A percentile compares a stretch with the other conserved stretches of the same genome.
Conservation (phyloP, 2,797 vertebrate genomes). For the Syngnathus rostellatus region DNA sequence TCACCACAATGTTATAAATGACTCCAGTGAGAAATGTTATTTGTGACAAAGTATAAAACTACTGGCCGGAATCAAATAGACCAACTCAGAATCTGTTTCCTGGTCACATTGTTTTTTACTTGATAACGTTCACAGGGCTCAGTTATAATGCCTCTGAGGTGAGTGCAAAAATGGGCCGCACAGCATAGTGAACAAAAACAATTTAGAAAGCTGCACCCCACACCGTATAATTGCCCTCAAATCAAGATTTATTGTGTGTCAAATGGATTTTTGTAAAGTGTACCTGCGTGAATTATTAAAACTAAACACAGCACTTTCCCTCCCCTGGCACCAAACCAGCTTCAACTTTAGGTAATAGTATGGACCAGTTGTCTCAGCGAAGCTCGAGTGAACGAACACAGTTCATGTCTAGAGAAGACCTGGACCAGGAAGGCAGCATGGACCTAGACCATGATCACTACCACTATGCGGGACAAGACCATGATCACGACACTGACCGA, state of each 20-base stretch:
- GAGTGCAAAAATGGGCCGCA: background rate
- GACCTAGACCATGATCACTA: constrained; percentile 71
- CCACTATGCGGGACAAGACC: constrained; percentile 60
- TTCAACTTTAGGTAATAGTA: constrained; percentile 85
- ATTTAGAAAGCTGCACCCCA: background rate
- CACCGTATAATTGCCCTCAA: background rate
- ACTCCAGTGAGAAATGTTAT: background rate
- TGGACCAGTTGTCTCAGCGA: constrained; percentile 73
- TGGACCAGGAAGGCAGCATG: constrained; percentile 69
- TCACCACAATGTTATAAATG: background rate
- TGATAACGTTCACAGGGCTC: background rate
- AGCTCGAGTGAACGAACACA: constrained; percentile 67
- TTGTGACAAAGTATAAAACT: background rate
- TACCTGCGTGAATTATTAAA: background rate
- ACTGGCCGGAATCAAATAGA: background rate
- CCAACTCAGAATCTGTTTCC: background rate
- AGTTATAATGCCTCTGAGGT: background rate
- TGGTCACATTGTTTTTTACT: background rate
- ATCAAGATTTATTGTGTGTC: background rate
- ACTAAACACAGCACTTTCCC: background rate
- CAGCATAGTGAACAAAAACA: background rate
- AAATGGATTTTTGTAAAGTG: background rate
- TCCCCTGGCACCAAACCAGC: constrained; percentile 47
- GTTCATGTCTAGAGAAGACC: constrained; percentile 72
- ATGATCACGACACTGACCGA: constrained; percentile 41